Base-by-base conservation (phyloP, 2,113 vertebrate genomes). In the Myxocyprinus asiaticus region DNA sequence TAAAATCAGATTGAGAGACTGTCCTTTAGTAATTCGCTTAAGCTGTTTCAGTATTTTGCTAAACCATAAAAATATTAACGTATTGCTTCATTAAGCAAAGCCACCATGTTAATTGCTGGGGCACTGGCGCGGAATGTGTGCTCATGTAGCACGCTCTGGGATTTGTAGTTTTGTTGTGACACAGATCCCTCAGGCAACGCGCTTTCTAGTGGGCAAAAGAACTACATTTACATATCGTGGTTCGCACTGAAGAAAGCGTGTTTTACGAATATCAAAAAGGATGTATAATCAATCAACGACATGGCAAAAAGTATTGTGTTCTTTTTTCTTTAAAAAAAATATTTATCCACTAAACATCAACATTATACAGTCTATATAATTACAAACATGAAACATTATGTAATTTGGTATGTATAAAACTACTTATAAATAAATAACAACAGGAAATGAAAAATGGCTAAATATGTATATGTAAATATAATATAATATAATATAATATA, bases 221-320 rank as follows among this genome's bases (percentile, higher is more conserved):
- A 86, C 81, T 94, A 90, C 92, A 76, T 80, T 86, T 91, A 89
- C 94, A 94, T 88, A 44, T 70, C 86, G 70, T 17, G 80, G 22
- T 0, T 17, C 0, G 12, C 22, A 33, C 22, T 33, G 22, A 33
- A 1, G 22, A 33, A 33, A 0, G 0, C 0, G 7, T 5, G 51
- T 67, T 81, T n/a, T 65, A 84, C 48, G 17, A 17, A 3, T 48
- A 9, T 5, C 22, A n/a, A 44, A 44, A 43, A 86, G 85, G 47
- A 80, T 43, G 4, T 55, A 80, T 11, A 65, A 78, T 71, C 69
- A 43, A 86, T 62, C 61, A 62, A 73, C 6, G 67, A 80, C 44
- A 47, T 6, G 15, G 17, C 9, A 17, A 67, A 59, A 64, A 44
- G 4, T n/a, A 64, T 74, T 79, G 9, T 63, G 45, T 81, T 17